phyloP scores from a whole-genome alignment of 2,797 vertebrate species.

The Centroberyx gerrardi region DNA sequence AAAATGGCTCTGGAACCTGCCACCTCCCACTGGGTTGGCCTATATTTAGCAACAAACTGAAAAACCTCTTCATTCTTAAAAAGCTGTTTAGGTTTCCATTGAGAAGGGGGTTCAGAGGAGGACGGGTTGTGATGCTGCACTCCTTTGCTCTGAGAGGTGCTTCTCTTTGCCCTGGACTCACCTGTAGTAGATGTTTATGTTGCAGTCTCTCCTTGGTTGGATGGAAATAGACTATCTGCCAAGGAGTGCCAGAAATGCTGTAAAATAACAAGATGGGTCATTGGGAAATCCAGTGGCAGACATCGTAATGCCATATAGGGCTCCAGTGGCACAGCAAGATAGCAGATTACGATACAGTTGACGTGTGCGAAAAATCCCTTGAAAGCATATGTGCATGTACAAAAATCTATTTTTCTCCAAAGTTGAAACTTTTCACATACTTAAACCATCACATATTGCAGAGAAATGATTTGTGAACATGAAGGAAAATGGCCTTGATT shows the following conservation, averaged over 20 bases:
- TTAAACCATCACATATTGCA: background rate
- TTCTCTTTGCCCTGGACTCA: constrained; percentile 63
- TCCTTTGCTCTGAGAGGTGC: constrained; percentile 62
- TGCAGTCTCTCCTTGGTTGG: constrained; percentile 19
- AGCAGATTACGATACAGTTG: background rate
- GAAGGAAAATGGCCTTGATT: background rate
- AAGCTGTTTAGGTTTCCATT: constrained; percentile 85
- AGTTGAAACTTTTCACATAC: background rate
- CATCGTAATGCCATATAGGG: background rate
- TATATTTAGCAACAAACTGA: constrained; percentile 90
- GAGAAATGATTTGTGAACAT: background rate
- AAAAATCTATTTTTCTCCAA: background rate
- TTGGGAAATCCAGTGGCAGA: constrained; percentile 39
- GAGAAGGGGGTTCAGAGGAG: constrained; percentile 77
- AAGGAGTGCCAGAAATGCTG: constrained; percentile 27
- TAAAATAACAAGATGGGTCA: constrained; percentile 32
- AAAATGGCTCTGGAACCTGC: constrained; percentile 85
- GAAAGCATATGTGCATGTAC: background rate
- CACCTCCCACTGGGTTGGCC: constrained; percentile 77
- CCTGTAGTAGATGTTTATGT: constrained; percentile 55
- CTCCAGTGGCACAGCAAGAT: background rate
- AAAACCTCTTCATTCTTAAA: constrained; percentile 88
- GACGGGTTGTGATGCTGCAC: constrained; percentile 68
- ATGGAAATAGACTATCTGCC: constrained; percentile 18
- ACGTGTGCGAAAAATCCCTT: constrained; percentile 9